Evolutionary conservation across 2,113 vertebrate genomes (phyloP), one percentile per base, ranked within the genome.

Genomic region (Psittacula cyanocephala): DNA sequence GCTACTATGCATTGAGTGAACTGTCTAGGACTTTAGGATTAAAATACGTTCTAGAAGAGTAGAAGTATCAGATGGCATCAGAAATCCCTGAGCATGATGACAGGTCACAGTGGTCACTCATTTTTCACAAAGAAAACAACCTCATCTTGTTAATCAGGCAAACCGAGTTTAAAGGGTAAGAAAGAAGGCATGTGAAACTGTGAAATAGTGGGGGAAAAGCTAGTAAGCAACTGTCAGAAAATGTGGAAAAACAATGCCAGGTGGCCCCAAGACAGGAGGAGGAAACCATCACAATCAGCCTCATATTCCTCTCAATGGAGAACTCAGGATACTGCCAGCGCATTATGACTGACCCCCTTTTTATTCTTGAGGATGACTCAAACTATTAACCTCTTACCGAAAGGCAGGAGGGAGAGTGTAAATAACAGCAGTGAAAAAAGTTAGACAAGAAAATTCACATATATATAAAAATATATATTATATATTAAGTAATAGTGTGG

Each of bases 281-380:
- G 82, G 29, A 85, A 81, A 31, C 12, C 5, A 23, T 16, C 11
- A 63, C 28, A 35, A 10, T 19, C 28, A 71, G 6, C 35, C n/a
- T 14, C 5, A 13, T 25, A 24, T 29, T 71, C 6, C 7, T 20
- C 12, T 4, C 8, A 8, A 0, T 3, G 3, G 43, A 57, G 17
- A 80, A 46, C n/a, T 23, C 3, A 1, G 29, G 25, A 17, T 16
- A 31, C 19, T 33, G 7, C 6, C 23, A 59, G 18, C 6, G 69
- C 28, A 44, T 9, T 35, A 35, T 3, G 10, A 44, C 4, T 4
- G 6, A 44, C 5, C 3, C 13, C 5, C 2, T 52, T 88, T 70
- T 63, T 33, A 3, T 39, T 71, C n/a, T 37, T 68, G 19, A 60
- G 35, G 15, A 11, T 64, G 35, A 46, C 13, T 64, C 8, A 46